Base-by-base conservation (phyloP, 2,888 invertebrate genomes). In the Thalpophila matura region DNA sequence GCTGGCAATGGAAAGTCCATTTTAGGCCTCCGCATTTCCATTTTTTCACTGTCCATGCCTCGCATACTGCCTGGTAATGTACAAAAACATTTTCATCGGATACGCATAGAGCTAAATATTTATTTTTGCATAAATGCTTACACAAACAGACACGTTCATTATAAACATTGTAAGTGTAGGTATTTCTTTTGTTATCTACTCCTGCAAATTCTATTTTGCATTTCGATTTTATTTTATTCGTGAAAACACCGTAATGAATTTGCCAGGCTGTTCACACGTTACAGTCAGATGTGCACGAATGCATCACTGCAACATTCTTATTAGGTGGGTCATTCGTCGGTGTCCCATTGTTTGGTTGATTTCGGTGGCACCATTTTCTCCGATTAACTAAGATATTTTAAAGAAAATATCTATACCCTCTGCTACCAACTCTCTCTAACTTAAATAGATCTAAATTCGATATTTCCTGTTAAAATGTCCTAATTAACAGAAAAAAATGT, bases 1-100 rank as follows among this genome's bases (percentile, higher is more conserved):
- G 88, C 88, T 1, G 94, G 94, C 1, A 94, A 69, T 0, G 93
- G 94, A 53, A 94, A 92, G 42, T 95, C 93, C 74, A 94, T 84
- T 71, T 91, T 93, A 3, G 89, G 91, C 26, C 91, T 85, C n/a
- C 90, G 84, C 84, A 89, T 89, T 24, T 92, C 92, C 79, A 89
- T 85, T 75, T 90, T 91, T 1, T 92, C 91, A 16, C 37, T 79
- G 33, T 93, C 92, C 74, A 89, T 79, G 12, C 89, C 87, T 16
- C 93, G 89, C 79, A 91, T 79, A 64, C 79, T 86, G 67, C 92
- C 93, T 93, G 79, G 66, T 38, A 35, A 66, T 46, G 18, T n/a
- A 62, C 42, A 57, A 74, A 55, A 12, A 24, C n/a, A 24, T 24
- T 1, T 33, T 14, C 4, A 2, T 26, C 6, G 3, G 5, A 4